These are phyloP conservation scores for Drosophila histrio DNA, from an alignment of 2,888 invertebrate species.

Conservation along the genomic window DNA sequence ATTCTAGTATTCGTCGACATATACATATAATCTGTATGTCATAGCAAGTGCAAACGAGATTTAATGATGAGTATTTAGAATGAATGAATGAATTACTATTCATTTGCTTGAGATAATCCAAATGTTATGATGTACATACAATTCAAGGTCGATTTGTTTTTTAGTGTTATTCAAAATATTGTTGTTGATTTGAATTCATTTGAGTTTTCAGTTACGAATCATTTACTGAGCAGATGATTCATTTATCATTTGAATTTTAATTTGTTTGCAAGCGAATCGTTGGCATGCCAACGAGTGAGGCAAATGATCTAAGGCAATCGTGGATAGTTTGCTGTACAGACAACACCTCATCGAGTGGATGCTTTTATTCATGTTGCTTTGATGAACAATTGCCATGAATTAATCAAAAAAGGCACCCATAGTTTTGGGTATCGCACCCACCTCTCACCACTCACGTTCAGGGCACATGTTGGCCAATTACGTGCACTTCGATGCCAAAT, in stretches of 20 bases:
- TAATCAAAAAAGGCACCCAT: constrained; percentile 46
- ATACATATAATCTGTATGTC: too few species aligned
- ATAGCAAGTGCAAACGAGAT: background rate
- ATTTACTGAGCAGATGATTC: constrained; percentile 16
- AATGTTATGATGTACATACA: constrained; percentile 3
- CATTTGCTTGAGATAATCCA: background rate
- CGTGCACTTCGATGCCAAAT: constrained; percentile 57
- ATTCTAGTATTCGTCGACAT: too few species aligned
- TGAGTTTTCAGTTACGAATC: constrained; percentile 7
- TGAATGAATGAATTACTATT: background rate
- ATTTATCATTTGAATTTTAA: constrained; percentile 29
- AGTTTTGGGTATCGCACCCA: background rate
- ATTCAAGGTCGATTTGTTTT: constrained; percentile 3
- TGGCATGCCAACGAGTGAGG: background rate
- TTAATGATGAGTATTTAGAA: too few species aligned
- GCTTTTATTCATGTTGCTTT: constrained; percentile 16
- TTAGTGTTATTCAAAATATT: background rate
- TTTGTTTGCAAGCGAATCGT: constrained; percentile 21
- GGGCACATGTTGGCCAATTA: constrained; percentile 63
- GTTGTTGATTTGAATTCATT: background rate
- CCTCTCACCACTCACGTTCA: constrained; percentile 16
- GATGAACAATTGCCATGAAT: constrained; percentile 54
- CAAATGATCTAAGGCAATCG: constrained; percentile 13
- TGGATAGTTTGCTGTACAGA: background rate
- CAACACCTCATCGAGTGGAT: constrained; percentile 16